A percentile compares a stretch with the other conserved stretches of the same genome.
phyloP scores from a whole-genome alignment of 2,113 vertebrate genomes.

The Sisor rabdophorus region DNA sequence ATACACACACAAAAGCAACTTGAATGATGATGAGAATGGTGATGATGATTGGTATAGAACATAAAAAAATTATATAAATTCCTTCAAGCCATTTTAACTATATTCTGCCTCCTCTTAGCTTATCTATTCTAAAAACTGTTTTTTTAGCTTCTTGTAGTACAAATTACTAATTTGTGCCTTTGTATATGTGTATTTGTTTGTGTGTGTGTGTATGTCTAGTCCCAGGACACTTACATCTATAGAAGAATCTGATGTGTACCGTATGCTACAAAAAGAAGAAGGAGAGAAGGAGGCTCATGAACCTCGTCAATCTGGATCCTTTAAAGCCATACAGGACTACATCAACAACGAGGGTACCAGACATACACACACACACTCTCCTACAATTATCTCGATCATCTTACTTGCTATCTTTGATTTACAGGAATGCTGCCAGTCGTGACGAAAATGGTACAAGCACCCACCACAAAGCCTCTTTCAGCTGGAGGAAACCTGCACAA shows the following conservation, averaged over 20 bases:
- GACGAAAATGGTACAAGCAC: conserved; percentile 85
- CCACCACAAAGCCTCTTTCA: conserved; percentile 71
- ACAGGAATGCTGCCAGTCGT: conserved; percentile 83
- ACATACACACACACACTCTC: not conserved
- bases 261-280: conserved; percentile 80
- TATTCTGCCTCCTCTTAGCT: too few species aligned
- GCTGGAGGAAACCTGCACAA: conserved; percentile 80
- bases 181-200: conserved; percentile 7
- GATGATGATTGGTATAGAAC: too few species aligned
- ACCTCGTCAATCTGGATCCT: conserved; percentile 93
- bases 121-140: too few species aligned
- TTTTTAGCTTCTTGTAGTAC: too few species aligned
- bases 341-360: conserved; percentile 84
- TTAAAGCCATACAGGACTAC: conserved; percentile 89
- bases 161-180: not conserved
- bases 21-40: too few species aligned
- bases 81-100: too few species aligned
- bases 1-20: too few species aligned
- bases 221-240: conserved; percentile 70
- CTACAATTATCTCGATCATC: not conserved
- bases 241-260: conserved; percentile 90
- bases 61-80: too few species aligned
- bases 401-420: conserved; percentile 3
- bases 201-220: conserved; percentile 61
- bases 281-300: conserved; percentile 75